Evolutionary conservation across 2,113 vertebrate species (phyloP).

Genomic region (Mesoclemmys tuberculata): DNA sequence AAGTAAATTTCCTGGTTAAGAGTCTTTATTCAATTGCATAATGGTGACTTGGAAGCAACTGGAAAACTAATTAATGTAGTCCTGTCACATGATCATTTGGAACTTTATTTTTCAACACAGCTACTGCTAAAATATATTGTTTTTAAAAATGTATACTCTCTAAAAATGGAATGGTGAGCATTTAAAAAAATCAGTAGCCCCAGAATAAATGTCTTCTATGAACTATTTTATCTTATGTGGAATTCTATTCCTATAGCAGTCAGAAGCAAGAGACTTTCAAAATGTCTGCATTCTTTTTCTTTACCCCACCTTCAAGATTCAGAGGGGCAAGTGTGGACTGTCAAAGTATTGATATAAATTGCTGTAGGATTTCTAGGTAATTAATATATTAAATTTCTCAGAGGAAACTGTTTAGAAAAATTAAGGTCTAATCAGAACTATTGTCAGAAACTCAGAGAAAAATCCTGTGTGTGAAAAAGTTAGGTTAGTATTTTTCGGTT

Average conservation of each 20-base stretch:
- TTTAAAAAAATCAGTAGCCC: background rate
- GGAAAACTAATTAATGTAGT: accelerated
- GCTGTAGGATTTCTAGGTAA: background rate
- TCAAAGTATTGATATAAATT: background rate
- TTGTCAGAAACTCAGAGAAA: slow-evolving; percentile 8
- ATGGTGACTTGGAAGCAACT: background rate
- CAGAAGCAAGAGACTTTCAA: background rate
- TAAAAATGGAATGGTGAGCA: background rate
- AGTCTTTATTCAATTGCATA: background rate
- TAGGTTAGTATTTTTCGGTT: background rate
- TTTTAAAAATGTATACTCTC: background rate
- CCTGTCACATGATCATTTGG: background rate
- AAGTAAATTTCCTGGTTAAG: background rate
- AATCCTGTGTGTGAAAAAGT: background rate
- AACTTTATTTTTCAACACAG: background rate
- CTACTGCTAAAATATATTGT: background rate
- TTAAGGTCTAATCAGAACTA: background rate
- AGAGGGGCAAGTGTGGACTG: background rate
- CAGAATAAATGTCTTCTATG: background rate
- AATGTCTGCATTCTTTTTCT: background rate
- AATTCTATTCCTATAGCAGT: background rate
- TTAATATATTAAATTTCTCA: background rate
- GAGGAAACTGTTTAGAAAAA: background rate
- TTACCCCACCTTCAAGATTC: background rate
- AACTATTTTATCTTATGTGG: background rate